Evolutionary conservation across 2,113 vertebrate species (phyloP).

Genomic region (Callorhinus ursinus): DNA sequence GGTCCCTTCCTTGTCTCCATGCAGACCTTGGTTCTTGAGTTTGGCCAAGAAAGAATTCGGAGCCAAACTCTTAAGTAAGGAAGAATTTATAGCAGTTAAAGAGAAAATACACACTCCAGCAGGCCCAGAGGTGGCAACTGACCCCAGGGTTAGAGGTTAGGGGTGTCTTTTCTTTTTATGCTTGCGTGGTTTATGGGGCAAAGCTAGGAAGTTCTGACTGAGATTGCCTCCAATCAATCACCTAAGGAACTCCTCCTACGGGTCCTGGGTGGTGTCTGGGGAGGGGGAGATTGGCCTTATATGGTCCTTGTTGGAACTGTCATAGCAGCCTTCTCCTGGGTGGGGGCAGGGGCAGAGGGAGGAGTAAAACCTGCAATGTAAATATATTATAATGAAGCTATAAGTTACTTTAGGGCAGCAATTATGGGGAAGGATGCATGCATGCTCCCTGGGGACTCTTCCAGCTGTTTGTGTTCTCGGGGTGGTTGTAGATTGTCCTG

Average conservation of each 20-base stretch:
- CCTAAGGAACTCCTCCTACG: neutral
- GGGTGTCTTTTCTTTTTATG: neutral
- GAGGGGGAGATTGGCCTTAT: neutral
- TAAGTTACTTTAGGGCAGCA: neutral
- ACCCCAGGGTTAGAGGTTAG: neutral
- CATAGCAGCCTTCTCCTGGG: neutral
- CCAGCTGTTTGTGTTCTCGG: neutral
- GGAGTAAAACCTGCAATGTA: neutral
- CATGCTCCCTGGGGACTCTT: neutral
- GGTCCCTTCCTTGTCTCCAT: neutral
- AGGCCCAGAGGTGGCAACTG: neutral
- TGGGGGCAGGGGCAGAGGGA: neutral
- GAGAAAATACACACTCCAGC: neutral
- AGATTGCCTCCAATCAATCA: neutral
- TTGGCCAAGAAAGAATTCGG: neutral
- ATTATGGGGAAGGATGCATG: neutral
- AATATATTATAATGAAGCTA: neutral
- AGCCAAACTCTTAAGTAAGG: neutral
- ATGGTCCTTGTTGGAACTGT: neutral
- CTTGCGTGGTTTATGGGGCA: neutral
- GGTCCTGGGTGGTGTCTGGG: neutral
- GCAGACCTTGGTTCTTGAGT: neutral
- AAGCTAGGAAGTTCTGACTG: neutral
- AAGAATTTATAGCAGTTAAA: neutral
- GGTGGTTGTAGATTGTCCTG: neutral